Conservation (phyloP, 2,888 invertebrate species). For the Aleiodes leptofemur region DNA sequence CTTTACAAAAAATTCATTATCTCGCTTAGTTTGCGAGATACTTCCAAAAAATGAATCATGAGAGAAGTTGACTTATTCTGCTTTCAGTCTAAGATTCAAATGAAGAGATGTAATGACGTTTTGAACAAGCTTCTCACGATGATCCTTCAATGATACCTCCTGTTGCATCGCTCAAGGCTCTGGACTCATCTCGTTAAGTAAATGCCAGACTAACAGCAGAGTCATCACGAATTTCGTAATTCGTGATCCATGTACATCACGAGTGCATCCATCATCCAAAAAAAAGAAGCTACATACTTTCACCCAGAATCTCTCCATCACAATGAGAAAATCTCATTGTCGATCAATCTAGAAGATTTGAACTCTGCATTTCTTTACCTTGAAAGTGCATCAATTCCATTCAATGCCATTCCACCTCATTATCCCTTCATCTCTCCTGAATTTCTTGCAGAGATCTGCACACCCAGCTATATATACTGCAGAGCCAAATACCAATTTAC, state of each 20-base stretch:
- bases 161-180: constrained; percentile 2
- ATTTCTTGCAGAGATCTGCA: background rate
- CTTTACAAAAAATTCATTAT: too few species aligned
- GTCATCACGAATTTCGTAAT: constrained; percentile 26
- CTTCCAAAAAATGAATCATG: too few species aligned
- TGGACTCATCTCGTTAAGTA: constrained; percentile 7
- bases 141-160: background rate
- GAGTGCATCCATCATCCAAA: too few species aligned
- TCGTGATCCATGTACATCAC: background rate
- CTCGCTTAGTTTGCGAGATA: too few species aligned
- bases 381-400: background rate
- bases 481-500: constrained; percentile 11
- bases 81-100: background rate
- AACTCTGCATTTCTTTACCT: too few species aligned
- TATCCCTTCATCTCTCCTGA: constrained; percentile 1
- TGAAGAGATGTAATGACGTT: background rate
- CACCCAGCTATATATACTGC: background rate
- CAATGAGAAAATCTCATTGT: too few species aligned
- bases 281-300: too few species aligned
- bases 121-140: constrained; percentile 4
- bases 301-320: too few species aligned
- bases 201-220: background rate
- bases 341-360: too few species aligned
- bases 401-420: constrained; percentile 20
- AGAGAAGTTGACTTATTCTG: too few species aligned